These are phyloP conservation scores for Gephyroberyx darwinii DNA, from an alignment of 2,797 vertebrate species.

Conservation along the genomic window DNA sequence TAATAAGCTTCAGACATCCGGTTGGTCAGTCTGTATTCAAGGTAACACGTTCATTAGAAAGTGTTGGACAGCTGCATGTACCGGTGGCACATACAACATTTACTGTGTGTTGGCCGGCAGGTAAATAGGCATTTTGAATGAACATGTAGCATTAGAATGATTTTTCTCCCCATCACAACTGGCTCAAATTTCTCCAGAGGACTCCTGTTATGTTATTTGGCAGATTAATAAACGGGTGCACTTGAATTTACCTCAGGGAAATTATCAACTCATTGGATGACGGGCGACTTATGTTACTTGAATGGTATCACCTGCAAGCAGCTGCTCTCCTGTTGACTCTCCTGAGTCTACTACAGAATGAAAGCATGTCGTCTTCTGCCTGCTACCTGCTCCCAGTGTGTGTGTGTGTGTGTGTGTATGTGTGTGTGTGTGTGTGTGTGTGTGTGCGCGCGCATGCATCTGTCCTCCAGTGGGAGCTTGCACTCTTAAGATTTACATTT, in stretches of 20 bases:
- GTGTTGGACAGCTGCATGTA: neutral
- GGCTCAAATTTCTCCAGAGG: constrained; percentile 54
- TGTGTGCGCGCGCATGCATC: constrained; percentile 24
- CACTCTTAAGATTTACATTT: constrained; percentile 34
- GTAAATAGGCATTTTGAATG: constrained; percentile 44
- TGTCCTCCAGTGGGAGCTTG: constrained; percentile 5
- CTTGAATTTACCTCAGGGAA: constrained; percentile 72
- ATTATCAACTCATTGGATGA: constrained; percentile 72
- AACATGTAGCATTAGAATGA: constrained; percentile 39
- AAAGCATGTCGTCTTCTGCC: constrained; percentile 19
- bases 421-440: constrained; percentile 19
- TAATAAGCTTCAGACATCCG: too few species aligned
- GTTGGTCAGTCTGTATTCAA: too few species aligned
- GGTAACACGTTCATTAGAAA: neutral
- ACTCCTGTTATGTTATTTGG: constrained; percentile 53
- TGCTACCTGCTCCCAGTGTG: neutral
- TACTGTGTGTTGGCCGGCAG: constrained; percentile 3
- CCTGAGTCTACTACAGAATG: constrained; percentile 38
- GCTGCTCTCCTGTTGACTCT: constrained; percentile 65
- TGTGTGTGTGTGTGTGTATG: constrained; percentile 5
- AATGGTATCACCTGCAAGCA: constrained; percentile 76
- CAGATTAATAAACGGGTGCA: constrained; percentile 66
- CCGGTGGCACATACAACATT: constrained; percentile 1
- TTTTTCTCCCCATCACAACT: constrained; percentile 41
- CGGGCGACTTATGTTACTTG: constrained; percentile 64